Evolutionary conservation across 1,140 invertebrate genomes (phyloP), one percentile per base, ranked within the genome.

Genomic region (Dreissena polymorpha): DNA sequence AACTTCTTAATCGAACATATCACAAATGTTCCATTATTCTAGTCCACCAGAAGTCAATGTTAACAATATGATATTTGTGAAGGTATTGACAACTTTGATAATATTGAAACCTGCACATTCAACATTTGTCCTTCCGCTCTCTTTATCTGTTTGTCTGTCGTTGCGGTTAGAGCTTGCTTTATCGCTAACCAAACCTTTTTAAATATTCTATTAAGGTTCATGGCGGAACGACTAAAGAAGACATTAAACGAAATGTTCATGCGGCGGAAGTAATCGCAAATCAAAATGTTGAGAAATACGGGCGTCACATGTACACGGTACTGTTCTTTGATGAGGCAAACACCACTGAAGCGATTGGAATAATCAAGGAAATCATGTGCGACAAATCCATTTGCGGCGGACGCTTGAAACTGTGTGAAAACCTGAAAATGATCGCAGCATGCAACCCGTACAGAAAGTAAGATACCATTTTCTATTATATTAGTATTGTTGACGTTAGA

Each of bases 251-350:
- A 8, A 89, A 88, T 70, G 87, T 92, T 13, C 63, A 71, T 53
- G 63, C 87, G 50, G 90, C 90, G n/a, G 83, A 86, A 53, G 21
- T 70, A 60, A 68, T 88, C 10, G 87, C 91, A 25, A 64, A 65
- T 8, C n/a, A 73, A 51, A 91, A 90, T 73, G 65, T 55, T 25
- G 51, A 72, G 25, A 64, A 72, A 10, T 69, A 55, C 27, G 76
- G 76, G 12, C 10, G 27, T 16, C 76, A 78, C 21, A 84, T 91
- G 18, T 86, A 89, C 74, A 90, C 90, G 25, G 88, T 92, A 3
- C 76, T 92, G 79, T 91, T 92, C 79, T 91, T 91, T 83, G 91
- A 92, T 80, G 91, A 92, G 81, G 90, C 89, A 12, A 92, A 92
- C 85, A 92, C 90, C 49, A 92, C 91, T 21, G 89, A 90, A 73